phyloP scores from a whole-genome alignment of 2,113 vertebrate genomes.

The Sylvietta virens region DNA sequence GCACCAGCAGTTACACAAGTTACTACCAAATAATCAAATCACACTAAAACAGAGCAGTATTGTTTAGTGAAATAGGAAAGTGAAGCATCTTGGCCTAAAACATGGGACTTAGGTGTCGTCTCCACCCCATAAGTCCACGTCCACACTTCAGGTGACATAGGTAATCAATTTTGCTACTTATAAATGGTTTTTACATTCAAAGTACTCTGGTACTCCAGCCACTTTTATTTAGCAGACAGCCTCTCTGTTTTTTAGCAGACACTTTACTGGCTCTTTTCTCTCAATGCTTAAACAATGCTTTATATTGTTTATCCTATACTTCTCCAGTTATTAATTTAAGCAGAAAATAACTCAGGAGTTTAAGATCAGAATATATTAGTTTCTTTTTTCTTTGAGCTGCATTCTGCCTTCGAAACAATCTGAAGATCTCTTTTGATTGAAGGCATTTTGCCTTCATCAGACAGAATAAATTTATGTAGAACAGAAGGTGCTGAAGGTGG shows the following conservation, averaged over 20 bases:
- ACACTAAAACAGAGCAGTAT: not conserved
- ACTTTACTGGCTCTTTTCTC: not conserved
- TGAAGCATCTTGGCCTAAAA: not conserved
- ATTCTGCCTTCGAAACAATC: not conserved
- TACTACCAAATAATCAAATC: not conserved
- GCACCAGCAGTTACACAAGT: not conserved
- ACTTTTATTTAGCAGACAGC: not conserved
- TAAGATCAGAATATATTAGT: not conserved
- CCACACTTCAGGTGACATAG: not conserved
- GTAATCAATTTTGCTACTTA: not conserved
- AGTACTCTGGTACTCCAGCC: not conserved
- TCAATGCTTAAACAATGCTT: not conserved
- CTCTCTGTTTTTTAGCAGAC: not conserved
- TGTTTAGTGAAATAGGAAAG: not conserved
- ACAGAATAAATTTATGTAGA: not conserved
- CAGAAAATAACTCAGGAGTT: not conserved
- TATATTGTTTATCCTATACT: not conserved
- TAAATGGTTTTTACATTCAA: not conserved
- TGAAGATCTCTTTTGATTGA: not conserved
- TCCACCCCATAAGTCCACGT: not conserved
- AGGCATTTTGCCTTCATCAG: not conserved
- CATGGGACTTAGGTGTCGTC: rapidly evolving
- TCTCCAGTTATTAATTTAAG: not conserved
- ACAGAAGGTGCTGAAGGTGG: not conserved
- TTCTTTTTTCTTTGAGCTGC: not conserved